These are phyloP conservation scores for Aplocera efformata DNA, from an alignment of 2,888 invertebrate genomes.

Conservation along the genomic window DNA sequence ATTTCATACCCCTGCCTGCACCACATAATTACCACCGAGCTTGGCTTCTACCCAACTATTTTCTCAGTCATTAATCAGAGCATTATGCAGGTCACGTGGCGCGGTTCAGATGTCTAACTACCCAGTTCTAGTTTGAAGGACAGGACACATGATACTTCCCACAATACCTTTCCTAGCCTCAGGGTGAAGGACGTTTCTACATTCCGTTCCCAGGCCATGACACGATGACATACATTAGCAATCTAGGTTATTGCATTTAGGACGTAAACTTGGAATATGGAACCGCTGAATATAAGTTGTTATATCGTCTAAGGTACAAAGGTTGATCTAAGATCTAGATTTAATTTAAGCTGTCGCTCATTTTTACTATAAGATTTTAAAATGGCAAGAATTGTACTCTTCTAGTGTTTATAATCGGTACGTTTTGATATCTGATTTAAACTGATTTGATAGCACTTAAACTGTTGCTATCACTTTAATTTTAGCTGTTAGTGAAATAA, in stretches of 20 bases:
- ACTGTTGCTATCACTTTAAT: no score
- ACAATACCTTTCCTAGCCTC: neutral
- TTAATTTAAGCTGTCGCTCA: no score
- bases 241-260: slow-evolving; percentile 2
- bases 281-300: no score
- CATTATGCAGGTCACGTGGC: slow-evolving; percentile 10
- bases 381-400: no score
- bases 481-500: no score
- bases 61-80: neutral
- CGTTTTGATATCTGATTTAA: no score
- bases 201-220: slow-evolving; percentile 2
- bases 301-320: no score
- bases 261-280: neutral
- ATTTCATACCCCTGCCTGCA: neutral
- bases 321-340: no score
- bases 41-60: slow-evolving; percentile 5
- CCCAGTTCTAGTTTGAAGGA: slow-evolving; percentile 19
- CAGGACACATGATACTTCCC: slow-evolving; percentile 12
- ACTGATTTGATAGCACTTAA: no score
- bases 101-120: slow-evolving; percentile 22
- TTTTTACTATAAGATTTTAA: no score
- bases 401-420: no score
- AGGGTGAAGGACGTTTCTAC: slow-evolving; percentile 8
- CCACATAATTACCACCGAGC: neutral
- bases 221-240: slow-evolving; percentile 11